These are phyloP conservation scores for Tribolium freemani DNA, from an alignment of 2,888 invertebrate species.

Conservation along the genomic window DNA sequence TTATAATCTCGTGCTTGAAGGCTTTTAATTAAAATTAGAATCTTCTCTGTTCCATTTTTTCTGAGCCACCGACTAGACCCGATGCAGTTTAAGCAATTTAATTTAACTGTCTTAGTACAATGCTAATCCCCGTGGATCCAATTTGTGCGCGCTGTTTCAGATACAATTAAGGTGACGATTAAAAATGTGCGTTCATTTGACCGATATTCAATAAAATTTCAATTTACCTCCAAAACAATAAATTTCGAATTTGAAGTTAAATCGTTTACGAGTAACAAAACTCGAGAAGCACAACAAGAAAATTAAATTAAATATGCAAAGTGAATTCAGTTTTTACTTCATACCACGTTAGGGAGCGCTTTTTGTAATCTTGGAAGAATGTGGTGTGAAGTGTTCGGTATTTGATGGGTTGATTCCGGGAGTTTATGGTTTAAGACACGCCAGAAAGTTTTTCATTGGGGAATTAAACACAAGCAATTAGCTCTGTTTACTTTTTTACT, in stretches of 20 bases:
- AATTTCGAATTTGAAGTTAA: not conserved
- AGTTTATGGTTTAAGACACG: conserved; percentile 12
- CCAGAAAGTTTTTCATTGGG: conserved; percentile 9
- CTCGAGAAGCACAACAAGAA: conserved; percentile 1
- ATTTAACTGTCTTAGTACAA: conserved; percentile 4
- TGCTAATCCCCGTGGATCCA: not conserved
- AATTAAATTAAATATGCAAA: conserved; percentile 24
- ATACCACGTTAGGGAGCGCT: not conserved
- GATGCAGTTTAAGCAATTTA: conserved; percentile 9
- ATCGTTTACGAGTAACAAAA: not conserved
- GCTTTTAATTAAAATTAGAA: conserved; percentile 31
- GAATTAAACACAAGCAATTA: conserved; percentile 13
- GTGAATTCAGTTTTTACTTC: conserved; percentile 10
- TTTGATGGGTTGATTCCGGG: not conserved
- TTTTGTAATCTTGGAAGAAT: not conserved
- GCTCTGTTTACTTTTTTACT: conserved; percentile 12
- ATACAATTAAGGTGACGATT: conserved; percentile 22
- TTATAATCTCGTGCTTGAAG: conserved; percentile 21
- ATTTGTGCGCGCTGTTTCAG: conserved; percentile 1
- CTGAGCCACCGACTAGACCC: not conserved
- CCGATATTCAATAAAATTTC: not conserved
- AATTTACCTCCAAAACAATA: not conserved
- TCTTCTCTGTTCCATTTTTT: conserved; percentile 8
- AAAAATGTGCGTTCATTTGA: not conserved
- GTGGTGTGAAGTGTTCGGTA: not conserved